Percentiles rank a stretch among this genome's conserved stretches.
Conservation (phyloP, 2,888 invertebrate genomes). For the Standfussiana lucernea region DNA sequence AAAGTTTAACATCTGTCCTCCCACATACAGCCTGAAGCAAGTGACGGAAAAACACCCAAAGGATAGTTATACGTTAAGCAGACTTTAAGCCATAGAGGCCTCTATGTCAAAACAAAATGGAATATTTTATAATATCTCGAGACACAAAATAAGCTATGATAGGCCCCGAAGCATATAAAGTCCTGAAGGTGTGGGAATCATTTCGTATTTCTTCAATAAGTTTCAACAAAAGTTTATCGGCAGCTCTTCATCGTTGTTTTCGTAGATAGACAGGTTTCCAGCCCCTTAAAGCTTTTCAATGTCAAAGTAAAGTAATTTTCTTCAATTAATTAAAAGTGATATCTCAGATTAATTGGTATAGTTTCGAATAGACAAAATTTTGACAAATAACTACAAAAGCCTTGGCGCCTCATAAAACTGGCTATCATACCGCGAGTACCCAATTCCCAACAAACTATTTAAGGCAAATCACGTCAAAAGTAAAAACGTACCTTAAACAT, state of each 20-base stretch:
- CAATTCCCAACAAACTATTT: background rate
- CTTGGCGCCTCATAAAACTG: background rate
- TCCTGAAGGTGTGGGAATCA: background rate
- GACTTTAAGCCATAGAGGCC: background rate
- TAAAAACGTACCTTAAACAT: background rate
- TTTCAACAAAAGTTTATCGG: background rate
- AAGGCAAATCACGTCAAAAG: background rate
- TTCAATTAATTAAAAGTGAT: background rate
- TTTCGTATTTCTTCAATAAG: background rate
- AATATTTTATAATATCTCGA: conserved; percentile 13
- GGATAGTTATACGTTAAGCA: conserved; percentile 36
- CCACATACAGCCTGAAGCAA: conserved; percentile 38
- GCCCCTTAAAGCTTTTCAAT: background rate
- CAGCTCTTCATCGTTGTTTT: background rate
- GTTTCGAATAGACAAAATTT: background rate
- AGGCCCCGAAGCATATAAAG: background rate
- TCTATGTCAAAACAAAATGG: background rate
- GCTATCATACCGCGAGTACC: background rate
- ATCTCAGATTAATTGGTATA: background rate
- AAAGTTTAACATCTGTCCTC: conserved; percentile 48
- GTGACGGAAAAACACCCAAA: conserved; percentile 12
- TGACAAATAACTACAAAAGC: background rate
- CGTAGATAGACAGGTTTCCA: background rate
- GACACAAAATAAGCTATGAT: background rate
- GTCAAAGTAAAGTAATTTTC: background rate